phyloP scores from a whole-genome alignment of 2,888 invertebrate genomes.

The Troglohyphantes excavatus region DNA sequence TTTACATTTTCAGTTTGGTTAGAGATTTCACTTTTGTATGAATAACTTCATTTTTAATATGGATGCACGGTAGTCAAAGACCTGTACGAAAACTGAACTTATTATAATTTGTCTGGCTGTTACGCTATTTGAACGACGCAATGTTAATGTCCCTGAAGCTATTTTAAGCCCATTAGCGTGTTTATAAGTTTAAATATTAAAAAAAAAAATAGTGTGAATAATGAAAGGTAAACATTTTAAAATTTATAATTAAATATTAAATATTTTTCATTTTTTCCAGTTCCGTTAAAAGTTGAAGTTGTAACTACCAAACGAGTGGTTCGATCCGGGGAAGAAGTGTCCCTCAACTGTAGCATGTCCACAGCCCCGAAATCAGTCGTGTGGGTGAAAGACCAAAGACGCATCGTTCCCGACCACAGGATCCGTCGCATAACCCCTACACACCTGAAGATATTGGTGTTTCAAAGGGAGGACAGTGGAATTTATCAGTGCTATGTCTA shows the following conservation, averaged over 20 bases:
- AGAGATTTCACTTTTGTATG: no score
- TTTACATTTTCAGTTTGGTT: no score
- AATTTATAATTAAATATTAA: no score
- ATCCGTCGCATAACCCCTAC: constrained; percentile 67
- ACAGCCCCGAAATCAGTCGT: constrained; percentile 69
- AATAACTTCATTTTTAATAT: no score
- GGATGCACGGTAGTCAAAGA: no score
- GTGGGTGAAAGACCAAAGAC: constrained; percentile 77
- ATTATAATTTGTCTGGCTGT: no score
- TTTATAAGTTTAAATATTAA: neutral
- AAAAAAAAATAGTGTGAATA: neutral
- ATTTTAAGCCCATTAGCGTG: neutral
- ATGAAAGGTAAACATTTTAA: neutral
- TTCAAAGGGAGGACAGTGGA: constrained; percentile 78
- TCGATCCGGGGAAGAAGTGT: constrained; percentile 74
- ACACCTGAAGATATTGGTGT: constrained; percentile 68
- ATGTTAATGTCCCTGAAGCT: no score
- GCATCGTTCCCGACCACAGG: constrained; percentile 72
- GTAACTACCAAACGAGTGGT: constrained; percentile 73
- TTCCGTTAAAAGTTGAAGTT: constrained; percentile 70
- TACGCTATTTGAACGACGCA: no score
- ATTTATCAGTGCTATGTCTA: constrained; percentile 79
- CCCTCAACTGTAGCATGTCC: constrained; percentile 74
- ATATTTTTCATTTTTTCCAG: constrained; percentile 30
- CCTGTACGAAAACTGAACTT: no score